Base-by-base conservation (phyloP, 2,797 vertebrate species). In the Pogoniulus pusillus region DNA sequence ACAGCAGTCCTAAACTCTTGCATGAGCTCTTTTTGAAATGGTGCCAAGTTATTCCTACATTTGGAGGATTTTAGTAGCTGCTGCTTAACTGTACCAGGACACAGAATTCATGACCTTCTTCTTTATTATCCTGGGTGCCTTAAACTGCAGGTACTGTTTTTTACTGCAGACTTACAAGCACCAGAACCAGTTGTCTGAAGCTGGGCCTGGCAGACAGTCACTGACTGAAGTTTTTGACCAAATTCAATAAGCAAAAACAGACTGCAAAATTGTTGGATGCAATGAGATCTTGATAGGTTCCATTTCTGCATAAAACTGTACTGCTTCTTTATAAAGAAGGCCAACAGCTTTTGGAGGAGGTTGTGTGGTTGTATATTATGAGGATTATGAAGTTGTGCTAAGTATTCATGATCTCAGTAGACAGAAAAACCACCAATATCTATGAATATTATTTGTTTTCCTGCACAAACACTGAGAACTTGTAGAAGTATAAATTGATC, bases 91-190 rank as follows among this genome's bases (percentile, higher is more conserved):
- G n/a, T 29, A 20, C 3, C 10, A 59, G n/a, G 35, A 53, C 27
- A 14, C 7, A 34, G 57, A 73, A 76, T 60, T 39, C 20, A 35
- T 55, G 19, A 83, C 22, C 30, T 37, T 79, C 62, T 59, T 34
- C n/a, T 91, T 91, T 95, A 47, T 73, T 91, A 83, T 41, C 49
- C 32, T 35, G 12, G 58, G 4, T 87, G 26, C 39, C 92, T 83
- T 64, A 82, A 37, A 77, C 35, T 23, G 69, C 19, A 19, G 24
- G 58, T 30, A 49, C 26, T 9, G 6, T 68, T 5, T 37, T 64
- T 59, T 30, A 39, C 60, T 93, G 60, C 53, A 79, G 39, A 53
- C 37, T 70, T 90, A 37, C 5, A 58, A 66, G 75, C 85, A 41
- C 35, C 22, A 43, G 68, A 72, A 57, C 7, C 76, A 49, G 66